Base-by-base conservation (phyloP, 2,888 invertebrate genomes). In the Caenorhabditis angaria region DNA sequence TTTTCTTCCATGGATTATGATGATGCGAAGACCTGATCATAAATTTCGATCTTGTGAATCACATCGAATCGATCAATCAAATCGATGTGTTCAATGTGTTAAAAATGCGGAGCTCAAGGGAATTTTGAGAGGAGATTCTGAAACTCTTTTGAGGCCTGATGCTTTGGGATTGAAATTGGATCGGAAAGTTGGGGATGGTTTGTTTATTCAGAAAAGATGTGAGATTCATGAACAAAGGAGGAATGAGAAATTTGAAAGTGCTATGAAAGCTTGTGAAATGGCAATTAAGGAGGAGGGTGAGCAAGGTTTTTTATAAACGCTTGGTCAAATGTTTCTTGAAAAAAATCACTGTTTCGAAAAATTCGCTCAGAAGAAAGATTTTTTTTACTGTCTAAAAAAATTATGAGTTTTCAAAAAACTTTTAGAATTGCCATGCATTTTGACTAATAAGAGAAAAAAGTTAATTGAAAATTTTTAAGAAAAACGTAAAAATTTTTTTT, bases 1-100 rank as follows among this genome's bases (percentile, higher is more conserved):
- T 25, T 81, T 73, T 66, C 69, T 83, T 18, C 83, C 83, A 3
- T 83, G 82, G 82, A 10, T 73, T 4, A 69, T 83, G 58, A 48
- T 80, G 50, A 80, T 83, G 80, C 73, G 67, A 53, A 61, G 83
- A 12, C 83, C 83, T 0, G 74, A 76, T 61, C 69, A 77, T 62
- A 67, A 67, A 25, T 77, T 77, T 41, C 62, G 65, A 2, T 47
- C 51, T 14, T 70, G 67, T 32, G 62, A 64, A 28, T 68, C 65
- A 4, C 54, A 69, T 10, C 54, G 61, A 18, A 64, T 66, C 14
- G 29, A 58, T 12, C 55, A 66, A 12, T 50, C 61, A 3, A 67
- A 70, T 29, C 71, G 76, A 48, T 78, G 76, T 62, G 70, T 74
- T n/a, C 71, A 72, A 59, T 72, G 72, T 61, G 64, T 60, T 1